A percentile compares a stretch with the other conserved stretches of the same genome.
Conservation (phyloP, 2,113 vertebrate species). For the Morphnarchus princeps region DNA sequence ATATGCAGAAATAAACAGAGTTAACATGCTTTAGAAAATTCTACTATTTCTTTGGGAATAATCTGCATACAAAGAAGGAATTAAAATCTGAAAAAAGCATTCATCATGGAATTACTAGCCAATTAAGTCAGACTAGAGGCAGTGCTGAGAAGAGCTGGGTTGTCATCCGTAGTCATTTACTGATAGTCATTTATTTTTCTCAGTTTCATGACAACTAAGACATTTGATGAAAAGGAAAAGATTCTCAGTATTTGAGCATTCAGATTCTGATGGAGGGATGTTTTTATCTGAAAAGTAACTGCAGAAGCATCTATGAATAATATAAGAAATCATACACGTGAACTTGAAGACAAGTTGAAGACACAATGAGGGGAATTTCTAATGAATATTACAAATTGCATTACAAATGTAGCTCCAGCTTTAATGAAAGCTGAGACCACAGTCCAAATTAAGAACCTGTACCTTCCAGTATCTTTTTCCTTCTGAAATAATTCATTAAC, state of each 20-base stretch:
- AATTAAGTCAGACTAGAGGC: background rate
- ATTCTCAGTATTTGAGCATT: background rate
- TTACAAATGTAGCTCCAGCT: background rate
- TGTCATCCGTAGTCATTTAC: background rate
- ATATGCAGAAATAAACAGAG: background rate
- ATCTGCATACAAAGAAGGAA: slow-evolving; percentile 2
- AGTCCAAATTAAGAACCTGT: background rate
- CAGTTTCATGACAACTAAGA: background rate
- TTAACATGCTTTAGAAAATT: background rate
- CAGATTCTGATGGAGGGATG: background rate
- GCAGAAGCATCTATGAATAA: background rate
- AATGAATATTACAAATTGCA: background rate
- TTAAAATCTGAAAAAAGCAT: background rate
- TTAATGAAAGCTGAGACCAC: background rate
- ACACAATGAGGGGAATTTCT: background rate
- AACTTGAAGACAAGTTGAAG: background rate
- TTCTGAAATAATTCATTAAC: background rate
- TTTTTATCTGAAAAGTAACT: background rate
- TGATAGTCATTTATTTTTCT: background rate
- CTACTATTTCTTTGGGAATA: slow-evolving; percentile 3
- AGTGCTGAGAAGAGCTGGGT: background rate
- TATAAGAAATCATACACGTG: accelerated
- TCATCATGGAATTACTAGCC: background rate
- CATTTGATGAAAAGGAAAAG: background rate
- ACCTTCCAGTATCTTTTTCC: background rate